Evolutionary conservation across 30 jellyfish, hydroid and myxozoan genomes (phyloP), one percentile per base, ranked within the genome.

Genomic region (Hydra vulgaris): DNA sequence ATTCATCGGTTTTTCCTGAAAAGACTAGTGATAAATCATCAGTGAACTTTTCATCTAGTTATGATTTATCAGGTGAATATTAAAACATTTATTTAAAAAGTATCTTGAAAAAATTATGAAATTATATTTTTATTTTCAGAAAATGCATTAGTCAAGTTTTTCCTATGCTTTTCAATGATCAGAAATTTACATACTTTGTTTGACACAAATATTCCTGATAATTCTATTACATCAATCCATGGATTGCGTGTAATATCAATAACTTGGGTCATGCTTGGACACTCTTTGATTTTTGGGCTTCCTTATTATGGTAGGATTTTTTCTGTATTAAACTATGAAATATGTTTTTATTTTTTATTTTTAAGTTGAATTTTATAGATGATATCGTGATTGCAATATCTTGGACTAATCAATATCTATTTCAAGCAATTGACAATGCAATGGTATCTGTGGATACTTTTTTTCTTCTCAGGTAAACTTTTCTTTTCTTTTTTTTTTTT

Each of bases 231-330:
- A 23, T 85, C 82, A 5, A 16, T 89, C 18, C 84, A 89, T 85
- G 97, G 97, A 26, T 74, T 89, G 26, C 95, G 97, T 17, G 80
- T 89, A 25, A 52, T 89, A 69, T 85, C 95, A 73, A 89, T 89
- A 89, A 79, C 75, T 61, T 89, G 97, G 97, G 95, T 89, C 75
- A 89, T 89, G 40, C 89, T 85, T 17, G 97, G 97, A 1, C 97
- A 89, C 82, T 77, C 93, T 19, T 74, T 79, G 74, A 66, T 76
- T 73, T 89, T 81, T 79, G 86, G 83, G n/a, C 1, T 83, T 79
- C 25, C 89, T 8, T 74, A 82, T 18, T 26, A 89, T 54, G 94
- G 96, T 88, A 73, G 56, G 70, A 23, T n/a, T 7, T 8, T 54
- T 26, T 12, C 54, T 71, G 72, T 61, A 17, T 18, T n/a, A 61